These are phyloP conservation scores for Crambe crambe DNA, from an alignment of 37 sponge, comb jelly and placozoan genomes.

Conservation along the genomic window DNA sequence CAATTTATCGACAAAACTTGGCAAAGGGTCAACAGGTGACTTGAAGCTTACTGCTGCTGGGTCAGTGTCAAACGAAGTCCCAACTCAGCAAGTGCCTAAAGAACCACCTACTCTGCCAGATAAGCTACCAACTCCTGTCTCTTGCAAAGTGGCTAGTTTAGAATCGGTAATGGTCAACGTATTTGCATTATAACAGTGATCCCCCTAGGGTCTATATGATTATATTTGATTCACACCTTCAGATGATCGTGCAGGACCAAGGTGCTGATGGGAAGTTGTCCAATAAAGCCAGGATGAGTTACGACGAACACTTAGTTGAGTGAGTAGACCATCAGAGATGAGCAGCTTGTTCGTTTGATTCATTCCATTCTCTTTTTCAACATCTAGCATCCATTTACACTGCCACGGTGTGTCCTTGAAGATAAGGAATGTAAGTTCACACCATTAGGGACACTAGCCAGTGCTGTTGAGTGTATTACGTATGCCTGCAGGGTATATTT, in stretches of 20 bases:
- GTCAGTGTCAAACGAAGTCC: background rate
- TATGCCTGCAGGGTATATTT: conserved; percentile 42
- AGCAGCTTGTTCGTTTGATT: background rate
- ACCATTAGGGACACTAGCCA: too few species aligned
- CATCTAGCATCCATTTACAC: conserved; percentile 25
- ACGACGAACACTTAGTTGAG: conserved; percentile 51
- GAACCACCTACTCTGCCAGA: conserved; percentile 49
- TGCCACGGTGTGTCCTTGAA: conserved; percentile 20
- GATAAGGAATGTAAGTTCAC: conserved; percentile 21
- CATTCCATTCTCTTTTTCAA: background rate
- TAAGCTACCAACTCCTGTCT: conserved; percentile 19
- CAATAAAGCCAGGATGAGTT: conserved; percentile 23
- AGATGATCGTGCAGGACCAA: conserved; percentile 30
- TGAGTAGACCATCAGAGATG: too few species aligned
- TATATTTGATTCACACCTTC: background rate
- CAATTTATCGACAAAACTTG: background rate
- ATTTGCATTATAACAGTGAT: background rate
- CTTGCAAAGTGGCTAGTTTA: conserved; percentile 7
- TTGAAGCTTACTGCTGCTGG: background rate
- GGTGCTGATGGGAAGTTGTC: conserved; percentile 51
- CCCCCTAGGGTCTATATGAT: background rate
- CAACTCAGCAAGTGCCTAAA: background rate
- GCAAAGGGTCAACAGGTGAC: background rate
- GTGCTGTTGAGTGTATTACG: background rate
- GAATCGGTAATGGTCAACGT: conserved; percentile 27